These are phyloP conservation scores for Palythoa heliodiscus DNA, from an alignment of 92 coral and sea anemone genomes.

Conservation along the genomic window DNA sequence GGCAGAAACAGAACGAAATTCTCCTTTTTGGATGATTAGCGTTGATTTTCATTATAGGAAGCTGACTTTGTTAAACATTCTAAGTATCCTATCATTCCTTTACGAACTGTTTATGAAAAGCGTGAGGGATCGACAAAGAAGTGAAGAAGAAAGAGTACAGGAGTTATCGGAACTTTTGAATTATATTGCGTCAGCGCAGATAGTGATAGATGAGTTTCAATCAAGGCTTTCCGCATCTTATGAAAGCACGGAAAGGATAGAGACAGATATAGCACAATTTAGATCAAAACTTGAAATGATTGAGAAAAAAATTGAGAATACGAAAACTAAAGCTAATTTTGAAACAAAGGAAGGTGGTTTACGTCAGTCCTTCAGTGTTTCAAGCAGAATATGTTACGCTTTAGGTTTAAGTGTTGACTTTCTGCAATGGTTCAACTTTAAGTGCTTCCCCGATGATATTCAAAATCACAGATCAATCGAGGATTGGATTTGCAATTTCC, in stretches of 20 bases:
- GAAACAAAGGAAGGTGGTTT: conserved; percentile 2
- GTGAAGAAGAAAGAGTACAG: neutral
- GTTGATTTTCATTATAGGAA: conserved; percentile 12
- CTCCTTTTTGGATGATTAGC: neutral
- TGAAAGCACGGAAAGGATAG: neutral
- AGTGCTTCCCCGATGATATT: conserved; percentile 33
- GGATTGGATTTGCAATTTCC: conserved; percentile 41
- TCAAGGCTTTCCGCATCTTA: neutral
- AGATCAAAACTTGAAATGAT: conserved; percentile 11
- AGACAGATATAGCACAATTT: conserved; percentile 21
- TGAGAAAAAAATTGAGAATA: neutral
- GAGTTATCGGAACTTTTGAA: neutral
- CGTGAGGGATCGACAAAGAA: neutral
- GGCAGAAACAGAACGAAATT: neutral
- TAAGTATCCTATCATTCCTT: conserved; percentile 21
- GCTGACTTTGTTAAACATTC: neutral
- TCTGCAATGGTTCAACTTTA: conserved; percentile 35
- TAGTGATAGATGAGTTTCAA: conserved; percentile 12
- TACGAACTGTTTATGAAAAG: conserved; percentile 12
- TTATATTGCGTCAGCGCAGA: conserved; percentile 21
- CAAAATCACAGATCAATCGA: too few relatives aligned
- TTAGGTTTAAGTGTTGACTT: conserved; percentile 57
- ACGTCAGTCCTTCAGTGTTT: neutral
- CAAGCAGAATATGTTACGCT: conserved; percentile 29
- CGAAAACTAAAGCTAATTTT: conserved; percentile 23